A percentile compares a stretch with the other conserved stretches of the same genome.
Evolutionary conservation across 1,140 invertebrate genomes (phyloP).

Genomic region (Penaeus chinensis): DNA sequence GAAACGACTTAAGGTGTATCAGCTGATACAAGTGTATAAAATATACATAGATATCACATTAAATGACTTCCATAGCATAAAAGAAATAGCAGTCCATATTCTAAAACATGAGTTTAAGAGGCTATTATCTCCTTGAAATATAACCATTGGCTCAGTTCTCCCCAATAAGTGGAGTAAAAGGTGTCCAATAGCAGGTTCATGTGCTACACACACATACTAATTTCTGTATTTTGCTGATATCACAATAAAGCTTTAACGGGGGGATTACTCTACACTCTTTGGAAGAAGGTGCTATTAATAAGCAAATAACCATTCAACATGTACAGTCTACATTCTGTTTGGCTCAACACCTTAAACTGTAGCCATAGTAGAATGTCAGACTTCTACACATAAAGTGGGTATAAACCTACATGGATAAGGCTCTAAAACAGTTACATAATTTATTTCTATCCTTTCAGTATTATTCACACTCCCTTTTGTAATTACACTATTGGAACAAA

Average conservation of each 20-base stretch:
- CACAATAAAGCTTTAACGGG: constrained; percentile 53
- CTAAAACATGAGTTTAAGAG: constrained; percentile 24
- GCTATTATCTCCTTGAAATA: neutral
- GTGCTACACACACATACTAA: constrained; percentile 23
- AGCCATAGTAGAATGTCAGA: too few species aligned
- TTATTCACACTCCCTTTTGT: too few species aligned
- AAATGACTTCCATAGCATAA: constrained; percentile 53
- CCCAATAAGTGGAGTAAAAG: constrained; percentile 29
- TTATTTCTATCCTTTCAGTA: too few species aligned
- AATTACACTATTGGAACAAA: too few species aligned
- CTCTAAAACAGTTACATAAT: too few species aligned
- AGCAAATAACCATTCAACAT: constrained; percentile 35
- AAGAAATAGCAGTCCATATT: constrained; percentile 34
- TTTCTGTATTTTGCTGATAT: constrained; percentile 49
- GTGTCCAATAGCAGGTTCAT: constrained; percentile 18
- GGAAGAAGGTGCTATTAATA: constrained; percentile 54
- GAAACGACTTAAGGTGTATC: constrained; percentile 33
- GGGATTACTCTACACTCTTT: constrained; percentile 55
- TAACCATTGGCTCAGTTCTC: neutral
- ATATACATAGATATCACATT: constrained; percentile 59
- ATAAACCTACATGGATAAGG: too few species aligned
- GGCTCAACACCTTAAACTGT: neutral
- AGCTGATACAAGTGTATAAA: constrained; percentile 48
- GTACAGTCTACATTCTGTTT: neutral
- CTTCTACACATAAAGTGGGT: too few species aligned